Conservation (phyloP, 2,113 vertebrate species). For the Isurus oxyrinchus region DNA sequence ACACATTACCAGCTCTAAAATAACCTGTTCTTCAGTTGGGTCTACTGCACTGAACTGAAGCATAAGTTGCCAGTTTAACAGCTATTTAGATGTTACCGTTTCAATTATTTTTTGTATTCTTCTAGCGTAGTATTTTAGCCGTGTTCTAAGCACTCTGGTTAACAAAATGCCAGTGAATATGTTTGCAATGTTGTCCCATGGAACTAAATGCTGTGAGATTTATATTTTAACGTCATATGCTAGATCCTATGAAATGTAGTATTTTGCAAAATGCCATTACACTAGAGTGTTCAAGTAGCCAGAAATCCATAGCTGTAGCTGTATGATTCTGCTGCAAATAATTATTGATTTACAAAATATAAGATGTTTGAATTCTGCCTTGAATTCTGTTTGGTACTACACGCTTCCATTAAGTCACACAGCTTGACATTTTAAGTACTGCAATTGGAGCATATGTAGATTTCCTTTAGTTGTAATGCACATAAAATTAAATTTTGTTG, state of each 20-base stretch:
- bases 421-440: slow-evolving; percentile 31
- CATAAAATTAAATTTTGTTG: slow-evolving; percentile 7
- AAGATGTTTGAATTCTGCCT: slow-evolving; percentile 21
- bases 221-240: neutral
- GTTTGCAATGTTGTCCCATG: neutral
- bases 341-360: neutral
- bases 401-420: neutral
- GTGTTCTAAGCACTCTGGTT: neutral
- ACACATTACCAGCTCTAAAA: neutral
- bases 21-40: neutral
- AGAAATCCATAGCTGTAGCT: neutral
- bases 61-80: neutral
- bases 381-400: neutral
- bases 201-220: neutral
- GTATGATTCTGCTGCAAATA: slow-evolving; percentile 9
- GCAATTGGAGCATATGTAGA: slow-evolving; percentile 2
- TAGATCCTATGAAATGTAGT: neutral
- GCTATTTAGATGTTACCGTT: neutral
- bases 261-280: neutral
- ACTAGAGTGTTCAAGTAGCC: neutral
- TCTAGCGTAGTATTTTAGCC: neutral
- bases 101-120: neutral
- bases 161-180: neutral
- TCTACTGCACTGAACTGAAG: neutral
- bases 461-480: slow-evolving; percentile 19